These are phyloP conservation scores for Chironex yamaguchii DNA, from an alignment of 30 jellyfish, hydroid and myxozoan genomes.

Conservation along the genomic window DNA sequence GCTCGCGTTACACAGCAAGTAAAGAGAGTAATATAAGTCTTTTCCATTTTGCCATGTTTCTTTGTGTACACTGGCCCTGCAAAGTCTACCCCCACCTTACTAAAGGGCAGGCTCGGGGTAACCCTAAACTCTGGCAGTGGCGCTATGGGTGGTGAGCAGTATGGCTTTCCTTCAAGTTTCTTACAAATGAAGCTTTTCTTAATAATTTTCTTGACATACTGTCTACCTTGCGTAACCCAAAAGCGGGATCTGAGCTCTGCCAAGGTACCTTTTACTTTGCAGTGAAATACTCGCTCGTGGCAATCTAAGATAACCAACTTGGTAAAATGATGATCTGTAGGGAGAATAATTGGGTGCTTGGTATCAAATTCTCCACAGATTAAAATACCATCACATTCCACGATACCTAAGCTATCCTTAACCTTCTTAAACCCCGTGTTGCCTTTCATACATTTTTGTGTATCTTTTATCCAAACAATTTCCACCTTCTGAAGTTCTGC, in stretches of 20 bases:
- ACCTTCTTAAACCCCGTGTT: neutral
- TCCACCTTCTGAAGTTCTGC: no score
- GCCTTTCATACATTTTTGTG: no score
- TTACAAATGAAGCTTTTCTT: slow-evolving; percentile 13
- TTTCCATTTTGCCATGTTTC: slow-evolving; percentile 1
- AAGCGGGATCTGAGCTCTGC: slow-evolving; percentile 43
- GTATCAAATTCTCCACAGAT: neutral
- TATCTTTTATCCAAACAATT: no score
- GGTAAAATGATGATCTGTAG: slow-evolving; percentile 35
- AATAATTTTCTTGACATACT: slow-evolving; percentile 34
- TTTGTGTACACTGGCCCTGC: slow-evolving; percentile 48
- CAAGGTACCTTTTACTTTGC: slow-evolving; percentile 29
- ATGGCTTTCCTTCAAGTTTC: slow-evolving; percentile 23
- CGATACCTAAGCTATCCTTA: neutral
- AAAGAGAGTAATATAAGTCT: slow-evolving; percentile 31
- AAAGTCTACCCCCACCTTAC: slow-evolving; percentile 52
- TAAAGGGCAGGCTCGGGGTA: slow-evolving; percentile 39
- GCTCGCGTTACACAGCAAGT: slow-evolving; percentile 54
- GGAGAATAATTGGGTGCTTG: slow-evolving; percentile 24
- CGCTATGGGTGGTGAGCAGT: slow-evolving; percentile 15
- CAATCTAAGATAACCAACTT: slow-evolving; percentile 10
- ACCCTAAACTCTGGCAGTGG: slow-evolving; percentile 54
- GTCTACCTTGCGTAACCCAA: slow-evolving; percentile 61
- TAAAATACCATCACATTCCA: neutral
- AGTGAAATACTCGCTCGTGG: slow-evolving; percentile 43